These are phyloP conservation scores for Augochlora pura DNA, from an alignment of 1,140 invertebrate species.

Conservation along the genomic window DNA sequence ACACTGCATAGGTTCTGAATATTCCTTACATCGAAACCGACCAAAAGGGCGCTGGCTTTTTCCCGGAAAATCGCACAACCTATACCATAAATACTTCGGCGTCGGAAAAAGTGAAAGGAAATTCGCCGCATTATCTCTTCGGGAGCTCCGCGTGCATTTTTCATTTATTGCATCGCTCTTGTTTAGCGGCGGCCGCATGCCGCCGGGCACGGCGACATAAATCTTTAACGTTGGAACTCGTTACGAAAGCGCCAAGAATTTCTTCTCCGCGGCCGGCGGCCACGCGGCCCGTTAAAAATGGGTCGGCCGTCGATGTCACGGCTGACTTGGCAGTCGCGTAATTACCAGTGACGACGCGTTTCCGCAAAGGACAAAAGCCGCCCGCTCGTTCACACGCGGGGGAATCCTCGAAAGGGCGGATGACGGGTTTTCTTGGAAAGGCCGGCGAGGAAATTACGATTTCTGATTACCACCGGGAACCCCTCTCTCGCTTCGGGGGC, in stretches of 20 bases:
- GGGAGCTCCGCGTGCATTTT: background rate
- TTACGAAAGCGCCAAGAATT: constrained; percentile 49
- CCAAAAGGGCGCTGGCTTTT: no score
- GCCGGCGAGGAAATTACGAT: constrained; percentile 42
- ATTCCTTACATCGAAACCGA: no score
- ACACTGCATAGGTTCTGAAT: no score
- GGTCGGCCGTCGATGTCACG: constrained; percentile 51
- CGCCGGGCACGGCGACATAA: background rate
- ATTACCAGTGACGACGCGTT: constrained; percentile 58
- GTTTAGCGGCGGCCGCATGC: background rate
- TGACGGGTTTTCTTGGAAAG: constrained; percentile 54
- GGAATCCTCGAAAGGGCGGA: background rate
- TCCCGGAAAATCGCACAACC: background rate
- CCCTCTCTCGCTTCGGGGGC: background rate
- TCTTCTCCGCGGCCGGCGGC: constrained; percentile 17
- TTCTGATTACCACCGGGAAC: constrained; percentile 27
- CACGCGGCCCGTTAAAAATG: constrained; percentile 36
- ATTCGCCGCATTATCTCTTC: background rate
- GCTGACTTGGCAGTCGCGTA: constrained; percentile 54
- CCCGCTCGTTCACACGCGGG: constrained; percentile 3
- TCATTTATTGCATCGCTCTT: background rate
- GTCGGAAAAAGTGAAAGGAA: background rate
- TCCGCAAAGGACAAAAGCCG: constrained; percentile 49
- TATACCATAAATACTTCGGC: background rate
- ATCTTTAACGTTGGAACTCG: constrained; percentile 22